Base-by-base conservation (phyloP, 2,113 vertebrate genomes). In the Halcyon senegalensis region DNA sequence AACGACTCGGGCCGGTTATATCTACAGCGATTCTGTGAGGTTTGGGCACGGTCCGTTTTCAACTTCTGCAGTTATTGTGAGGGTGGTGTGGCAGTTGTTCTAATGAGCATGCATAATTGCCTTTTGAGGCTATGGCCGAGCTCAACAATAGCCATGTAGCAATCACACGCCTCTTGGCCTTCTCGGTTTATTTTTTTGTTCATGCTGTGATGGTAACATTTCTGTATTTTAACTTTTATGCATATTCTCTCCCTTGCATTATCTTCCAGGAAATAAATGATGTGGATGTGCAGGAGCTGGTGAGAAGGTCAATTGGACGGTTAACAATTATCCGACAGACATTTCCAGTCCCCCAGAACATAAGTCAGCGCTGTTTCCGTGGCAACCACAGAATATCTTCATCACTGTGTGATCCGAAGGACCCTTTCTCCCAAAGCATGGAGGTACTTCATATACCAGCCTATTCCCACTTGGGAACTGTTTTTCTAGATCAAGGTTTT, bases 351-450 rank as follows among this genome's bases (percentile, higher is more conserved):
- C 98, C 99, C n/a, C 99, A 99, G 87, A 99, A 99, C 94, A 96
- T 98, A 90, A 99, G 98, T 91, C 99, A 99, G 96, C 98, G 99
- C 76, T 99, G 99, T 97, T 98, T 99, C 95, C 99, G 99, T 96
- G 99, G 98, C 97, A 99, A 99, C 98, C 99, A 99, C 98, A 98
- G 99, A 91, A 99, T 99, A 96, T 99, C 99, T 98, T 99, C 98
- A 82, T 99, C 99, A 51, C 96, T 99, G 55, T 99, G 99, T 95
- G 99, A 99, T 98, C 99, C 99, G 0, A 99, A 99, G 97, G 99
- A 99, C 93, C 98, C 99, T 63, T 99, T 98, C 92, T 98, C 99
- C 83, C 99, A 99, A 76, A 99, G 98, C 94, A 98, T 99, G 96
- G 99, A 99, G 99, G 99, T 99, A 98, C 87, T 84, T 83, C 86